These are phyloP conservation scores for Suncus etruscus DNA, from an alignment of 2,113 vertebrate genomes.

Conservation along the genomic window DNA sequence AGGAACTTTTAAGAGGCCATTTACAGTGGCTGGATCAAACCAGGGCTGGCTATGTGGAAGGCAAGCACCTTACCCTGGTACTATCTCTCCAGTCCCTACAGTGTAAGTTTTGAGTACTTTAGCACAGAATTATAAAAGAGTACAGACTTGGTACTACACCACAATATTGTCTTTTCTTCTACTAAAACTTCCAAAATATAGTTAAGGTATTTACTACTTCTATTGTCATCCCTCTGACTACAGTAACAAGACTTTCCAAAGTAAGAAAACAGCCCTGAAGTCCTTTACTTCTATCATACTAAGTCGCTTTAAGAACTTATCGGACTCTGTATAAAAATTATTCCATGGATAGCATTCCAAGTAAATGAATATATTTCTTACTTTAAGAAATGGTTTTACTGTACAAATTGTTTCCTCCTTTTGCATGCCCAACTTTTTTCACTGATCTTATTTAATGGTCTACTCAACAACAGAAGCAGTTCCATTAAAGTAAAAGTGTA, in stretches of 20 bases:
- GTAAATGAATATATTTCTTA: background rate
- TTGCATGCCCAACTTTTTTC: background rate
- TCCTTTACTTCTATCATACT: background rate
- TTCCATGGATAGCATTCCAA: background rate
- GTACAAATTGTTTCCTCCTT: slow-evolving; percentile 3
- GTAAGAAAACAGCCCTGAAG: background rate
- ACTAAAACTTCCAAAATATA: background rate
- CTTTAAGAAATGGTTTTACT: slow-evolving; percentile 46
- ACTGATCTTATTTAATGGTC: slow-evolving; percentile 46
- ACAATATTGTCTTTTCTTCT: background rate
- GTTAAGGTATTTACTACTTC: background rate
- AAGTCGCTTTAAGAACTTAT: background rate
- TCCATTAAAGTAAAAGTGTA: slow-evolving; percentile 44
- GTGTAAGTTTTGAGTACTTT: background rate
- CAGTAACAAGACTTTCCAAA: background rate
- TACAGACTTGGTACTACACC: background rate
- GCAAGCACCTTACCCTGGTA: too few relatives aligned
- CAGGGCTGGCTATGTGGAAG: too few relatives aligned
- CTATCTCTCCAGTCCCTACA: too few relatives aligned
- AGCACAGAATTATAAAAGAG: background rate
- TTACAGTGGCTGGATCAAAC: too few relatives aligned
- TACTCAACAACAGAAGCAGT: slow-evolving; percentile 18
- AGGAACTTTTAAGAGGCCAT: too few relatives aligned
- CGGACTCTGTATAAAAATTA: slow-evolving; percentile 6
- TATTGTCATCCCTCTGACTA: background rate